Evolutionary conservation across 2,888 invertebrate genomes (phyloP).

Genomic region (Hypolimnas misippus): DNA sequence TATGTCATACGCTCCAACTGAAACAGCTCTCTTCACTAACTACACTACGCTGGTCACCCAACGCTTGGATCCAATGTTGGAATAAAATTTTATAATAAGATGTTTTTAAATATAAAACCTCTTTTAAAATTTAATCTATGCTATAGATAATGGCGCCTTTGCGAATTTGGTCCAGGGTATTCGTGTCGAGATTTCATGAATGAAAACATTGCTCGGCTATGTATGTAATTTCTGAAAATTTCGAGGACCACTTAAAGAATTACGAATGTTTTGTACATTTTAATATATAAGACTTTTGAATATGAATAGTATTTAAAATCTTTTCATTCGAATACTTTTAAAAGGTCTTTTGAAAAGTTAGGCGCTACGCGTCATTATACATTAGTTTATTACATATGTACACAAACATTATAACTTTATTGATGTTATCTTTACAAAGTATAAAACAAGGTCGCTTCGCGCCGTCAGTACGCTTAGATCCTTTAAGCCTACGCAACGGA

Average conservation of each 20-base stretch:
- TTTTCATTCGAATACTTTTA: not conserved
- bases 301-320: not conserved
- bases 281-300: not conserved
- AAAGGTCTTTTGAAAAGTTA: not conserved
- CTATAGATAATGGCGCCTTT: not conserved
- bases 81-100: constrained; percentile 15
- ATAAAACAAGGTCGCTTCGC: too few species aligned
- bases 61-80: constrained; percentile 9
- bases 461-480: too few species aligned
- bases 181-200: not conserved
- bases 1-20: constrained; percentile 35
- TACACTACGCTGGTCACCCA: constrained; percentile 13
- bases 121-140: not conserved
- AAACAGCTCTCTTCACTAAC: constrained; percentile 28
- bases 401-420: too few species aligned
- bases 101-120: not conserved
- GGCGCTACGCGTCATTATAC: too few species aligned
- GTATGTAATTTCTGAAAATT: not conserved
- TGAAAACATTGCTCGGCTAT: not conserved
- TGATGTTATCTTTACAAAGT: too few species aligned
- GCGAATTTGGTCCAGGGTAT: not conserved
- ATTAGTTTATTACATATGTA: too few species aligned
- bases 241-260: not conserved
- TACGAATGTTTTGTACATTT: not conserved
- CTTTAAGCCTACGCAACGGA: too few species aligned